phyloP scores from a whole-genome alignment of 2,888 invertebrate species.

The Eubasilissa splendida region DNA sequence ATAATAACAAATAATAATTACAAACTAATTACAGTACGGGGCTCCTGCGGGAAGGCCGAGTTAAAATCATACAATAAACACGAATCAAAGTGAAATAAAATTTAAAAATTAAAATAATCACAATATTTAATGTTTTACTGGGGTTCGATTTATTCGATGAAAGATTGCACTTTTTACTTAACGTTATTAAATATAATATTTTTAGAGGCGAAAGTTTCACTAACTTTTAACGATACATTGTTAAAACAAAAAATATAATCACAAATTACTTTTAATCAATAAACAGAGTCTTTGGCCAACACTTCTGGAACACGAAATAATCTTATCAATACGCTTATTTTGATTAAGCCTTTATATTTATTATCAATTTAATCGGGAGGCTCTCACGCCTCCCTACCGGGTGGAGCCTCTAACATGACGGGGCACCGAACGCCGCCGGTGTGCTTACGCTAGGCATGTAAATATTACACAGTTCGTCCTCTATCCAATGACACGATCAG shows the following conservation, averaged over 20 bases:
- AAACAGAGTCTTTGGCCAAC: conserved; percentile 58
- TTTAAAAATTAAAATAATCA: conserved; percentile 56
- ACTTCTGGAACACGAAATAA: conserved; percentile 55
- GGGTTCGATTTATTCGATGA: conserved; percentile 58
- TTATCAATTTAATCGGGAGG: conserved; percentile 30
- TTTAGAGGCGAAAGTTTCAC: conserved; percentile 54
- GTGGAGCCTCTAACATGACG: conserved; percentile 28
- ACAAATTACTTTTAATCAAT: conserved; percentile 52
- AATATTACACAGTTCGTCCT: conserved; percentile 29
- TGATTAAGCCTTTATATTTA: conserved; percentile 37
- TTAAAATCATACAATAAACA: conserved; percentile 33
- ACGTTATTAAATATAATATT: conserved; percentile 47
- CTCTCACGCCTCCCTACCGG: conserved; percentile 3
- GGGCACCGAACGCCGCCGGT: background rate
- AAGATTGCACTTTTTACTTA: conserved; percentile 58
- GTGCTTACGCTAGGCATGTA: conserved; percentile 21
- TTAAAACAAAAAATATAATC: conserved; percentile 55
- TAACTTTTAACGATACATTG: conserved; percentile 51
- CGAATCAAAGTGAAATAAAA: conserved; percentile 39
- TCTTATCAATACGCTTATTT: conserved; percentile 43
- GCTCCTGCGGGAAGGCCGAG: conserved; percentile 3
- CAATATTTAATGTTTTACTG: conserved; percentile 50
- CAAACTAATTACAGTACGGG: conserved; percentile 51
- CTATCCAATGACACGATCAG: conserved; percentile 1
- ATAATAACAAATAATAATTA: conserved; percentile 54